Conservation (phyloP, 2,797 vertebrate species). For the Crypturellus tataupa region DNA sequence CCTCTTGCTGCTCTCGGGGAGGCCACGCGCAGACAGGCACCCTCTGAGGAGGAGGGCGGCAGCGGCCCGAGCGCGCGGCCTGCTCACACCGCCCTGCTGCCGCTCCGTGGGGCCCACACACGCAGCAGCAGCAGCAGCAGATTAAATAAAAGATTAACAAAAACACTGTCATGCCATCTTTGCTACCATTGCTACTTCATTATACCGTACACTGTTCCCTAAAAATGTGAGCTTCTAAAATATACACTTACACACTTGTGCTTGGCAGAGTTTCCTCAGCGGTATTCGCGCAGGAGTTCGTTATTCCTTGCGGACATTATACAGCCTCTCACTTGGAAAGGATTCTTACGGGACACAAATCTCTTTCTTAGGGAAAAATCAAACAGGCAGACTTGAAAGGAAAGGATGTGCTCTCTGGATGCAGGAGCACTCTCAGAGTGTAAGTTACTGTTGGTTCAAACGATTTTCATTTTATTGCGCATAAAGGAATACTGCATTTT, state of each 20-base stretch:
- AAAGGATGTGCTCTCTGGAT: not conserved
- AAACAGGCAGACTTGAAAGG: not conserved
- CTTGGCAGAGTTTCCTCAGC: not conserved
- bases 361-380: not conserved
- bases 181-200: not conserved
- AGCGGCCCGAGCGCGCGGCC: no score
- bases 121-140: no score
- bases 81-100: no score
- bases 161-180: not conserved
- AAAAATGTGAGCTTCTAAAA: not conserved
- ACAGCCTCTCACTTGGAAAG: not conserved
- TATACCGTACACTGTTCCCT: not conserved
- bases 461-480: not conserved
- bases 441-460: not conserved
- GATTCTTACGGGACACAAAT: not conserved
- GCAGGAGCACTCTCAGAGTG: not conserved
- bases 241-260: fast-evolving
- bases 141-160: not conserved
- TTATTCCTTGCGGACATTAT: not conserved
- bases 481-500: not conserved
- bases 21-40: not conserved
- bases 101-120: no score
- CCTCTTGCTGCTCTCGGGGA: not conserved
- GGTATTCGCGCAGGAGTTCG: not conserved
- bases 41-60: no score